Evolutionary conservation across 1,140 invertebrate genomes (phyloP), one percentile per base, ranked within the genome.

Genomic region (Ips typographus): DNA sequence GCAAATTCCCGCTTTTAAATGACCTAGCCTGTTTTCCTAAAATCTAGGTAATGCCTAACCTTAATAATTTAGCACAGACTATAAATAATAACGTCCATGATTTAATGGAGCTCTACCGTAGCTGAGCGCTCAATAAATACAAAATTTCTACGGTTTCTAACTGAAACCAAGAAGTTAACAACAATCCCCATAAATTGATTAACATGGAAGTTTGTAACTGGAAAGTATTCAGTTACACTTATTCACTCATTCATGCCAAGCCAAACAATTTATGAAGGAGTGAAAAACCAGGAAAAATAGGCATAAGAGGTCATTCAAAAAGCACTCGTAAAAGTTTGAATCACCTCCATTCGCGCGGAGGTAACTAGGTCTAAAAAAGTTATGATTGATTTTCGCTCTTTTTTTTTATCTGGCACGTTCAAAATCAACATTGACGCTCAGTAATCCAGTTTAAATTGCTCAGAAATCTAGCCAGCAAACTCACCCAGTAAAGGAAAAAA

Each of bases 191-290:
- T 49, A 56, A 55, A 56, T 56, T 56, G 38, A 56, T 56, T 56
- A 56, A 40, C 7, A 36, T 39, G 7, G 53, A 55, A 56, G 53
- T 56, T 37, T 36, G 22, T 49, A 49, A 22, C 44, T 8, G 44
- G 6, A 49, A 49, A 49, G 44, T 49, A 49, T 49, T 22, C 6
- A 6, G 44, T 49, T 49, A 8, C 44, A 49, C 44, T 56, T n/a
- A 56, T 57, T 57, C 52, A 65, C 53, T 65, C 63, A 56, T 65
- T 65, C 63, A 65, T 65, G 38, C 63, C 53, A 40, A 43, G 44
- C 6, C 37, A 36, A 49, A 7, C 7, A 36, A 57, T 43, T 65
- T 65, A 65, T 53, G 63, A 56, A 55, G 63, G 56, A 53, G n/a
- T 22, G 22, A 56, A 40, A 43, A 47, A 41, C 22, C 55, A 39